phyloP scores from a whole-genome alignment of 2,888 invertebrate species.

The Chironomus riparius region DNA sequence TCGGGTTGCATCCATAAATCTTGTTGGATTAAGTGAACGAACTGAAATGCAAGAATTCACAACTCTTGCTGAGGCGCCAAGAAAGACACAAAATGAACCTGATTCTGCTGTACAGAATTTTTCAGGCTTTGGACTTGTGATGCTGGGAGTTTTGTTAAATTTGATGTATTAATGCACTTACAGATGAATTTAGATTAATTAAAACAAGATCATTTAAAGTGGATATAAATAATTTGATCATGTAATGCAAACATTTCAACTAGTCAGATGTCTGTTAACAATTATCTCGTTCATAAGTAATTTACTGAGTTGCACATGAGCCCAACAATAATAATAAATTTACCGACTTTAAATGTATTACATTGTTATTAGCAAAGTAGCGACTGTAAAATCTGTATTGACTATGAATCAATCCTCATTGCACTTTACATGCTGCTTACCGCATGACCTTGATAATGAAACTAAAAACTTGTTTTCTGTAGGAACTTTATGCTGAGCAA shows the following conservation, averaged over 20 bases:
- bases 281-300: not conserved
- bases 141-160: not conserved
- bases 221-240: no score
- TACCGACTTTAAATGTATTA: not conserved
- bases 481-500: no score
- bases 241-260: no score
- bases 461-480: not conserved
- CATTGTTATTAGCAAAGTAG: not conserved
- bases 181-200: no score
- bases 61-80: not conserved
- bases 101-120: not conserved
- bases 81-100: not conserved
- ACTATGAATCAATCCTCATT: not conserved
- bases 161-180: no score
- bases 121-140: not conserved
- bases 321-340: not conserved
- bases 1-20: not conserved
- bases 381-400: not conserved
- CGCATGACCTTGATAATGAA: conserved; percentile 3
- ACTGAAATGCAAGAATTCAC: not conserved
- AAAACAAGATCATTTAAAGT: no score
- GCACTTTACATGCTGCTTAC: not conserved
- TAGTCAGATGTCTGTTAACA: not conserved
- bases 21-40: not conserved
- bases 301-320: not conserved